A percentile compares a stretch with the other conserved stretches of the same genome.
Evolutionary conservation across 2,888 invertebrate species (phyloP).

Genomic region (Sussaba pulchella): DNA sequence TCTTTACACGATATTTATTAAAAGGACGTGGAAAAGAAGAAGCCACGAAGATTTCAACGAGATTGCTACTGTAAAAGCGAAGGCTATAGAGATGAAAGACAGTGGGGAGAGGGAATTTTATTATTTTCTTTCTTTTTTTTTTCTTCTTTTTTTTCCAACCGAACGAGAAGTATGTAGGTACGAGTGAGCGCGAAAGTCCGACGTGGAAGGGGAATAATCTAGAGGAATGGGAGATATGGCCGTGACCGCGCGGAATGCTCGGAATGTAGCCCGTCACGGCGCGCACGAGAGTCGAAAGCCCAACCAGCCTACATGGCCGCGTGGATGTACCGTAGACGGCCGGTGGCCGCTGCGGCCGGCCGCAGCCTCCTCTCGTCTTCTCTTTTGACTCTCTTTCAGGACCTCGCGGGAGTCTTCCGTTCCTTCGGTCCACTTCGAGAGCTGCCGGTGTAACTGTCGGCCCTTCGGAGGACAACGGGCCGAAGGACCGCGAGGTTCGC

Average conservation of each 20-base stretch:
- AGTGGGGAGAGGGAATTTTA: conserved; percentile 7
- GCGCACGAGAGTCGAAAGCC: conserved; percentile 72
- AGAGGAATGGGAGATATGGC: conserved; percentile 83
- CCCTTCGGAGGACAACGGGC: neutral
- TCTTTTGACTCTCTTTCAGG: conserved; percentile 50
- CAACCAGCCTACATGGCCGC: too few species aligned
- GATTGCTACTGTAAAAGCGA: conserved; percentile 25
- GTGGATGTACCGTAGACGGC: conserved; percentile 44
- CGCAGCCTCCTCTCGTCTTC: conserved; percentile 31
- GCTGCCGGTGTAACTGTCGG: conserved; percentile 46
- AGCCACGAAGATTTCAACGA: conserved; percentile 31
- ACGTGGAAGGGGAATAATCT: conserved; percentile 74
- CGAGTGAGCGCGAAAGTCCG: conserved; percentile 57
- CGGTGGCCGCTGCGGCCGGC: conserved; percentile 6
- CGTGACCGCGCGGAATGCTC: conserved; percentile 82
- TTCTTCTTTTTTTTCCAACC: conserved; percentile 42
- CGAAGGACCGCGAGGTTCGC: conserved; percentile 31
- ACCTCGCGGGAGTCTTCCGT: conserved; percentile 63
- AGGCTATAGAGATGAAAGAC: conserved; percentile 48
- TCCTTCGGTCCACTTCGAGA: conserved; percentile 79
- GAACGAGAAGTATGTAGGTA: conserved; percentile 36
- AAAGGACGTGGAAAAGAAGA: conserved; percentile 39
- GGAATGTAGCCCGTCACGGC: conserved; percentile 83
- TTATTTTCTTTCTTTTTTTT: conserved; percentile 44
- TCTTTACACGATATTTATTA: too few species aligned